Conservation (phyloP, 2,113 vertebrate genomes). For the Propithecus coquereli region DNA sequence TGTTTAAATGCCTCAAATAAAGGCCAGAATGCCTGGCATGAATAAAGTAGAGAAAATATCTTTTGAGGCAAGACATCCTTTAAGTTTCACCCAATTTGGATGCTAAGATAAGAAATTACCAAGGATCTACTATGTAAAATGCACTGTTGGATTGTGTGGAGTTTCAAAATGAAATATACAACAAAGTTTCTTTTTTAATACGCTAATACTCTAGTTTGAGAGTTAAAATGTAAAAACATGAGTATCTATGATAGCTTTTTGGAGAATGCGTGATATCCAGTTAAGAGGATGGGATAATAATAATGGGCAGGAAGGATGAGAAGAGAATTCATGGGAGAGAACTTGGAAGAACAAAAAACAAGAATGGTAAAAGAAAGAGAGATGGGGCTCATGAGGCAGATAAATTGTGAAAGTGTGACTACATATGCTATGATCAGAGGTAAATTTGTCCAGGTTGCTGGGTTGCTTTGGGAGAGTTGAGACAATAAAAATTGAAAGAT, state of each 20-base stretch:
- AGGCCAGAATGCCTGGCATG: neutral
- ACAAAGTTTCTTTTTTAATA: neutral
- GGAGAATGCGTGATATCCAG: neutral
- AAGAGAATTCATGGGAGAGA: neutral
- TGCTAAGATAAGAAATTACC: constrained; percentile 14
- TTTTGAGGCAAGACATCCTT: constrained; percentile 21
- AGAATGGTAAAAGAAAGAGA: neutral
- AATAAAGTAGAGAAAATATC: neutral
- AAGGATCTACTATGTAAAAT: neutral
- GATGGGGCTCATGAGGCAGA: neutral
- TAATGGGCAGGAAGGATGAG: neutral
- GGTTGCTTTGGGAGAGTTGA: neutral
- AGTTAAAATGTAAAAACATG: neutral
- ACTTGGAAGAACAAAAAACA: neutral
- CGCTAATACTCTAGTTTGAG: neutral
- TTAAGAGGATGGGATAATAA: neutral
- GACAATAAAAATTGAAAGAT: neutral
- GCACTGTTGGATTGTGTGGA: neutral
- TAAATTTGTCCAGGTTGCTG: neutral
- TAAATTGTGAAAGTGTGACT: neutral
- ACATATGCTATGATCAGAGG: neutral
- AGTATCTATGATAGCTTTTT: neutral
- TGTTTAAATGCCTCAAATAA: neutral
- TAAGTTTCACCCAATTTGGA: neutral
- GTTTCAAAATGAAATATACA: neutral